phyloP scores from a whole-genome alignment of 2,113 vertebrate genomes.

The Oryctolagus cuniculus region mOryCun1.1 NC_091438.1:28730001-28730500 shows the following conservation, averaged over 20 bases:
- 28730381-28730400: not conserved
- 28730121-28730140: no score
- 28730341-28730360: not conserved
- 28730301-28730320: not conserved
- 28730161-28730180: no score
- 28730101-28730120: no score
- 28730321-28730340: not conserved
- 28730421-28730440: not conserved
- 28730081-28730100: no score
- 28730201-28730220: no score
- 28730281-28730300: not conserved
- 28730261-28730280: not conserved
- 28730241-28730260: not conserved
- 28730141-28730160: no score
- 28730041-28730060: no score
- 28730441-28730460: not conserved
- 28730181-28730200: no score
- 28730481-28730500: not conserved
- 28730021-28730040: no score
- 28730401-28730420: not conserved
- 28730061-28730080: no score
- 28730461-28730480: not conserved
- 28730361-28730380: not conserved
- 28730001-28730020: no score
- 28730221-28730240: not conserved